Base-by-base conservation (phyloP, 2,797 vertebrate genomes). In the Notolepis coatsorum region DNA sequence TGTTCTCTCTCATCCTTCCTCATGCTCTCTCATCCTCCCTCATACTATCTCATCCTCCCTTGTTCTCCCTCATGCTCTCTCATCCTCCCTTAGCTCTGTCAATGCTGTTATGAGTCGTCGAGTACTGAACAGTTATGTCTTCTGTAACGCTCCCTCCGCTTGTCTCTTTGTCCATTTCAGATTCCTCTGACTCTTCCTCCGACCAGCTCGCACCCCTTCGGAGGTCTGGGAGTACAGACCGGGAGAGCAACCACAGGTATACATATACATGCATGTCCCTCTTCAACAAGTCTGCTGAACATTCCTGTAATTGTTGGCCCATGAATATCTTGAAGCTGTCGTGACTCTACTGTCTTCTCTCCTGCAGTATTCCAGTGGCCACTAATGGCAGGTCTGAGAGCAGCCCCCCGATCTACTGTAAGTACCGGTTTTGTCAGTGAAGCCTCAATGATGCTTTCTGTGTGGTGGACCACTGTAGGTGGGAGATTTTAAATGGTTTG, bases 201-300 rank as follows among this genome's bases (percentile, higher is more conserved):
- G 89, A 78, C 1, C 72, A 80, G 13, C 90, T 88, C 23, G 90
- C 77, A 3, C 80, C 85, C 0, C 24, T 86, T 25, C 77, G 84
- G 58, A 65, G 81, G 73, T 89, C 80, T 7, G 92, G 89, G 49
- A 92, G 86, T 81, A 83, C 78, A 1, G 88, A 81, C 68, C 78
- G 68, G 0, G 65, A 77, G 1, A 68, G n/a, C 54, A 54, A 48
- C 35, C 84, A 20, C 69, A 81, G 88, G 92, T 93, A 85, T 6
- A 13, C 12, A n/a, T 17, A 3, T 15, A 25, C 17, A 25, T 17
- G 13, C 5, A 10, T 38, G 9, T 38, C 13, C 8, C 7, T 33
- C 10, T 48, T 37, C 2, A 10, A 8, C 13, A 35, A 10, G 6
- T 13, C 31, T 39, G 20, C 37, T 17, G 2, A 13, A 2, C 7